These are phyloP conservation scores for Lophotriccus pileatus DNA, from an alignment of 2,797 vertebrate species.

Conservation along the genomic window DNA sequence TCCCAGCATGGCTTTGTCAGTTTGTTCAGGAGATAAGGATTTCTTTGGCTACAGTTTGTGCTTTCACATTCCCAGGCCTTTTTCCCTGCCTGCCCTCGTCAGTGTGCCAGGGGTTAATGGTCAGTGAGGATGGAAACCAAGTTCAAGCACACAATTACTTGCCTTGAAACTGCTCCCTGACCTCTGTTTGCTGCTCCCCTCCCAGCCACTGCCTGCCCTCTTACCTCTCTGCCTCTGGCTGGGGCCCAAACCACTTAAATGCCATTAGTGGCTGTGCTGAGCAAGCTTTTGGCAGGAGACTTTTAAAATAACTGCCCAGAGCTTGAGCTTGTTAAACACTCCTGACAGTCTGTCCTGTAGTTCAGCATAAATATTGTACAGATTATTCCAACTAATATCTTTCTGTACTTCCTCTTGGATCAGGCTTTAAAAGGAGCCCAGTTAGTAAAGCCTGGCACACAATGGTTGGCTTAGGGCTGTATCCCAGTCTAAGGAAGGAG, in stretches of 20 bases:
- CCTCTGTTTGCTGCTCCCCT: conserved; percentile 21
- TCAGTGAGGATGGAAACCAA: background rate
- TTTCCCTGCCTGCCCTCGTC: background rate
- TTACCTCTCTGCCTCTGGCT: conserved; percentile 19
- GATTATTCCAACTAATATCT: background rate
- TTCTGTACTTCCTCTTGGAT: background rate
- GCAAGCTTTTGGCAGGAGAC: conserved; percentile 27
- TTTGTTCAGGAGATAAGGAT: background rate
- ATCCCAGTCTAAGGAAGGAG: background rate
- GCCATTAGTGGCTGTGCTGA: conserved; percentile 41
- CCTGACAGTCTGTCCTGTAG: background rate
- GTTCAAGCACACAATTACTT: conserved; percentile 16
- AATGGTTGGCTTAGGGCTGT: background rate
- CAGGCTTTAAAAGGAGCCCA: background rate
- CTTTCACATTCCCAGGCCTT: background rate
- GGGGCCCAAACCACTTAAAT: conserved; percentile 23
- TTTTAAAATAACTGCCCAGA: conserved; percentile 23
- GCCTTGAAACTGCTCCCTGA: background rate
- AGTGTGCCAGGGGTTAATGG: conserved; percentile 20
- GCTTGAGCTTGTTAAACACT: conserved; percentile 15
- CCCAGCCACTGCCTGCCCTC: conserved; percentile 25
- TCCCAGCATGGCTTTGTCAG: background rate
- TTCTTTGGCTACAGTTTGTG: background rate
- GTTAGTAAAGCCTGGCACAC: background rate
- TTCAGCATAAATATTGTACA: background rate